phyloP scores from a whole-genome alignment of 2,888 invertebrate species.

The Pharmacophagus antenor region DNA sequence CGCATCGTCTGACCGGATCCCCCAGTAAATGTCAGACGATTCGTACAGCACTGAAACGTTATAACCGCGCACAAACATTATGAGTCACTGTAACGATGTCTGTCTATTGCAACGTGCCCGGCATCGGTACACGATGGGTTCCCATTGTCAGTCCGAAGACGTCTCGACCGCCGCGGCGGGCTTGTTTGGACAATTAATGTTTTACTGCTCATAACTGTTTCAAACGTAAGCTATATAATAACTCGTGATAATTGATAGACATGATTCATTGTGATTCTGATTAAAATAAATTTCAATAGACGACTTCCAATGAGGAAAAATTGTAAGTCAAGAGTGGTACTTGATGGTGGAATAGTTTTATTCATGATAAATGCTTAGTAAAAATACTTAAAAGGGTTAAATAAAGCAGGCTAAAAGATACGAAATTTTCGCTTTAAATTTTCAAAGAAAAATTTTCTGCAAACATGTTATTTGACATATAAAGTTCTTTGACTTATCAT shows the following conservation, averaged over 20 bases:
- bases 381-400: no score
- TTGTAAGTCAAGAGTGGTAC: background rate
- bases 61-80: constrained; percentile 63
- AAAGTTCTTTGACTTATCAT: no score
- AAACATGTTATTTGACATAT: no score
- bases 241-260: background rate
- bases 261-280: background rate
- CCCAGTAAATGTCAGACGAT: constrained; percentile 46
- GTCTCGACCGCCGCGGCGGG: background rate
- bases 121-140: constrained; percentile 18
- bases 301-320: background rate
- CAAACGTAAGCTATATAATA: background rate
- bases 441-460: no score
- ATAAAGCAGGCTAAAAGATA: no score
- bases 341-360: no score
- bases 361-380: no score
- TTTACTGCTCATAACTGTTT: background rate
- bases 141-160: constrained; percentile 20
- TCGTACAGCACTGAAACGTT: constrained; percentile 49
- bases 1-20: background rate
- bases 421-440: no score
- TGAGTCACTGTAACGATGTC: constrained; percentile 54
- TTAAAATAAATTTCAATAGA: background rate
- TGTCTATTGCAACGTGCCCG: constrained; percentile 26
- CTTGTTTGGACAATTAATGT: constrained; percentile 1